Base-by-base conservation (phyloP, 2,113 vertebrate species). In the Gallinago media region DNA sequence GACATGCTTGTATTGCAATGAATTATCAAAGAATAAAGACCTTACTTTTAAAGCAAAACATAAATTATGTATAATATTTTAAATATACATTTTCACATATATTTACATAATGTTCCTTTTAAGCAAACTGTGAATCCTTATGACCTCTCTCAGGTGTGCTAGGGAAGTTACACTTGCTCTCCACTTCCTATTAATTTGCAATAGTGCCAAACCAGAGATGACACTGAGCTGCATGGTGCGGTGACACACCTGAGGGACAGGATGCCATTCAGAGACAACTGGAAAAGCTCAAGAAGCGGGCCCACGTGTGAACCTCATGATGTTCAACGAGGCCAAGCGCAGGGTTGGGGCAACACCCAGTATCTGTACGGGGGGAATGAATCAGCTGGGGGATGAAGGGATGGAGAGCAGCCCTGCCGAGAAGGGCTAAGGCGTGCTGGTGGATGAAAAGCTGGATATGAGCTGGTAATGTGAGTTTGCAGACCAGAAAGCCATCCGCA, bases 11-110 rank as follows among this genome's bases (percentile, higher is more conserved):
- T 90, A 86, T 26, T 36, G 72, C 75, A 70, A 76, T 17, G 49
- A 70, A 76, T 68, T 81, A 88, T 83, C 94, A 91, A 85, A 94
- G 89, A 46, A 40, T 8, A 65, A 76, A 88, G 32, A 92, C 65
- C 50, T 72, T 47, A 59, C 71, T 84, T 82, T 92, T 80, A 65
- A 95, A 89, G 40, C 38, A 59, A 85, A 91, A 73, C 13, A 68
- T 78, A 70, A 91, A 94, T 75, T 38, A 79, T 44, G 36, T n/a
- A 65, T 88, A 79, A 68, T 9, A 27, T 68, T 88, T 92, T 68
- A 9, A 85, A 88, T 70, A 73, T 12, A 83, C 12, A 72, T 83
- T 83, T 78, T 46, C 88, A 88, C 21, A 68, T 52, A 16, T 63
- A 86, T 92, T 94, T 79, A 89, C 58, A 55, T 27, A 75, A 65